phyloP scores from a whole-genome alignment of 2,113 vertebrate species.

The Paraplagusia blochii region DNA sequence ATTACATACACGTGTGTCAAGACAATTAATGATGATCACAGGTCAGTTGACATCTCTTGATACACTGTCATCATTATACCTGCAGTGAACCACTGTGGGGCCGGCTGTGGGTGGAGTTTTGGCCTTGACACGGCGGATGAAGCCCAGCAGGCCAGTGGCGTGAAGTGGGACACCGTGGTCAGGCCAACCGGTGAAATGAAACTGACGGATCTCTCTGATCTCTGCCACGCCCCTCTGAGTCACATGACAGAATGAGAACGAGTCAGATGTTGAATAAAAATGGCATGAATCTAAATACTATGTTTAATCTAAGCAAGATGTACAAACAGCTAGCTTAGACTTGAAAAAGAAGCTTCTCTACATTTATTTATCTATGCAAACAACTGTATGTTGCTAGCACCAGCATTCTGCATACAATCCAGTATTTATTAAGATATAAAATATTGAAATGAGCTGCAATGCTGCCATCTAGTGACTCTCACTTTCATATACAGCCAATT shows the following conservation, averaged over 20 bases:
- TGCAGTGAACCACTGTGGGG: slow-evolving; percentile 74
- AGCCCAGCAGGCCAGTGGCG: slow-evolving; percentile 91
- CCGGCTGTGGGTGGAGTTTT: slow-evolving; percentile 88
- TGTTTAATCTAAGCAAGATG: too few species aligned
- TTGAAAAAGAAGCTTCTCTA: too few species aligned
- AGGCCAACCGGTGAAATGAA: slow-evolving; percentile 97
- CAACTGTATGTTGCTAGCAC: too few species aligned
- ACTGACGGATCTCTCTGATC: slow-evolving; percentile 95
- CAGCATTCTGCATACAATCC: too few species aligned
- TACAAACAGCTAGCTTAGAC: too few species aligned
- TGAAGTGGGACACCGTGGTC: slow-evolving; percentile 96
- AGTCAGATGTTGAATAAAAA: too few species aligned
- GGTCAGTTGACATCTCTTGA: not conserved
- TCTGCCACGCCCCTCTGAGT: slow-evolving; percentile 88
- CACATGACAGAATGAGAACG: not conserved
- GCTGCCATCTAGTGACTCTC: too few species aligned
- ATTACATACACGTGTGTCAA: slow-evolving; percentile 21
- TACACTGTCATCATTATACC: slow-evolving; percentile 15
- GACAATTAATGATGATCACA: not conserved
- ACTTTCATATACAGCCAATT: too few species aligned
- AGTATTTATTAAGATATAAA: too few species aligned
- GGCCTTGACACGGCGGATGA: slow-evolving; percentile 90
- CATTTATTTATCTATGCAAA: too few species aligned
- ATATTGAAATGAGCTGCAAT: too few species aligned
- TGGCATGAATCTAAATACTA: too few species aligned